Base-by-base conservation (phyloP, 2,888 invertebrate species). In the Diaprepes abbreviatus region DNA sequence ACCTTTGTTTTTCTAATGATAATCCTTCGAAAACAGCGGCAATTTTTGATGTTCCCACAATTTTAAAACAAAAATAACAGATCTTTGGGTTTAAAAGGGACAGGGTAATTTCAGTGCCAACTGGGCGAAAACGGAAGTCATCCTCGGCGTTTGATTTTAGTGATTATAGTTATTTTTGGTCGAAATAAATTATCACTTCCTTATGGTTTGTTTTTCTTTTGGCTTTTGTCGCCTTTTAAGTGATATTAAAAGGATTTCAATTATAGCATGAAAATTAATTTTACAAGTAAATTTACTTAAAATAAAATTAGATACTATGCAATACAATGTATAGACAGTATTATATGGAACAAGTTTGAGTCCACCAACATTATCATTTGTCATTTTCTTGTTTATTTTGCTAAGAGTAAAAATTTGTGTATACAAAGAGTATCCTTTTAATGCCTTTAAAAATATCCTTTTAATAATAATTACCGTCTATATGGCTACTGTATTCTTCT, bases 161-260 rank as follows among this genome's bases (percentile, higher is more conserved):
- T 50, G 48, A 50, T 50, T 50, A 50, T 50, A 50, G 48, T 50
- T 50, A 50, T 50, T 50, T 48, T 50, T 50, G 28, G 14, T 9
- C 48, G 48, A 50, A 50, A 50, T 50, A 50, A 50, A 50, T 50
- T 50, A 50, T 50, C 48, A 50, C 48, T 50, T 50, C 48, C 48
- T 50, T 50, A 50, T 12, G 48, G 31, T 28, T 50, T 50, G 48
- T 16, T 50, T 28, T 50, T 28, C 28, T 50, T 50, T 14, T 2
- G 31, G 48, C 9, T 28, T 50, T 45, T 16, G 48, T 31, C 48
- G 28, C 48, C 48, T 50, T 16, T 48, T 38, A 3, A 3, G 14
- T 38, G 16, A n/a, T 14, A 38, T 50, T 48, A 48, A 12, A 2
- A 3, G 14, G 48, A 19, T 24, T 12, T 48, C 12, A 48, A 24